A percentile compares a stretch with the other conserved stretches of the same genome.
Conservation (phyloP, 35 echinoderm and acorn worm species). For the Nesometra sesokonis region DNA sequence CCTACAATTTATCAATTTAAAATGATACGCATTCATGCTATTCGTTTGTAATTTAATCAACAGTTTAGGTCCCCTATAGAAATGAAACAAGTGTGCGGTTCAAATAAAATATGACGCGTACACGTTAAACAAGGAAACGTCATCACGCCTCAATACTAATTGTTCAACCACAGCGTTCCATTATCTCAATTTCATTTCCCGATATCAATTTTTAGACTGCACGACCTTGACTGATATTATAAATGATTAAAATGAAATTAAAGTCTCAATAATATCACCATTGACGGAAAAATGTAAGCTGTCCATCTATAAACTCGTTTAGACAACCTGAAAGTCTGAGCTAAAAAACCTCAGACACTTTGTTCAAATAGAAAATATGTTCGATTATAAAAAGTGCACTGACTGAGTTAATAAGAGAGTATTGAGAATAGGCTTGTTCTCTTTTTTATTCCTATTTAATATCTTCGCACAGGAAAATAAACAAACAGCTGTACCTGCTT, state of each 20-base stretch:
- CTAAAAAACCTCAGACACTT: too few species aligned
- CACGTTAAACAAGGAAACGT: not conserved
- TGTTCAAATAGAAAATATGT: too few species aligned
- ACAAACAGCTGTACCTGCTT: not conserved
- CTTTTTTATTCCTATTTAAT: not conserved
- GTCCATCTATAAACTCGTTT: too few species aligned
- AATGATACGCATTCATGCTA: too few species aligned
- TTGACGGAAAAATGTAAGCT: not conserved
- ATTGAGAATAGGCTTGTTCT: not conserved
- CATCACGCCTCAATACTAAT: not conserved
- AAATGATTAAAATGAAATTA: not conserved
- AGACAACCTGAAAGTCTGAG: too few species aligned
- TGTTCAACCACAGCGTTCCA: not conserved
- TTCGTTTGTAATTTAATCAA: too few species aligned
- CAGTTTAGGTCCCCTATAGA: too few species aligned
- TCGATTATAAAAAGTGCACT: not conserved
- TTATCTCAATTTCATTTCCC: not conserved
- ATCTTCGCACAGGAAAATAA: not conserved
- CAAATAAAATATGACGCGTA: not conserved
- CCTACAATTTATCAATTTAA: too few species aligned
- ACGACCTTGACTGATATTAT: not conserved
- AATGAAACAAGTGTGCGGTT: not conserved
- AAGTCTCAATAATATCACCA: not conserved
- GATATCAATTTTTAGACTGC: not conserved
- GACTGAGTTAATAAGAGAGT: not conserved